Percentiles rank a stretch among this genome's conserved stretches.
phyloP scores from a whole-genome alignment of 2,888 invertebrate genomes.

The Lithophane semibrunnea region DNA sequence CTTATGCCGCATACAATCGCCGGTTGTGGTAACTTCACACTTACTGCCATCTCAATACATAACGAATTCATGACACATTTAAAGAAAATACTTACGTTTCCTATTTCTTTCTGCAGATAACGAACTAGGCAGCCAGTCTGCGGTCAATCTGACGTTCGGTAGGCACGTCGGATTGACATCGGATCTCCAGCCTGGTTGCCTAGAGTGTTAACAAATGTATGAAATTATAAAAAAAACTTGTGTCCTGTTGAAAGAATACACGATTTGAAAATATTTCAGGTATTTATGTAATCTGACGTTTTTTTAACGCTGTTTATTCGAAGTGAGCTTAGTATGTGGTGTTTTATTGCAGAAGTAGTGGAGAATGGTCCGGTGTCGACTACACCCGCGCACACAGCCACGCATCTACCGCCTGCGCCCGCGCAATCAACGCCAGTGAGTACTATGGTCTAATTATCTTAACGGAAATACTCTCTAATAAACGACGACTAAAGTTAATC shows the following conservation, averaged over 20 bases:
- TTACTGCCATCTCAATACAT: conserved; percentile 2
- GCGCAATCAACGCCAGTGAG: conserved; percentile 79
- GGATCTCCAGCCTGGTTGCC: conserved; percentile 54
- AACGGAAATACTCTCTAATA: not conserved
- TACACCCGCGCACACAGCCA: conserved; percentile 76
- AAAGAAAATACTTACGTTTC: conserved; percentile 44
- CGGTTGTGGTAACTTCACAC: conserved; percentile 7
- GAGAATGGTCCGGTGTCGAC: conserved; percentile 89
- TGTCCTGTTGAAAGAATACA: conserved; percentile 49
- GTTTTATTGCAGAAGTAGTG: conserved; percentile 85
- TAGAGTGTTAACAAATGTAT: conserved; percentile 43
- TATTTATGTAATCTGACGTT: conserved; percentile 53
- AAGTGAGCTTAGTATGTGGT: conserved; percentile 13
- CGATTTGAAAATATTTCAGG: conserved; percentile 52
- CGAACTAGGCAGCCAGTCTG: conserved; percentile 58
- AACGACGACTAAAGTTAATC: not conserved
- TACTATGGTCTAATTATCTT: conserved; percentile 29
- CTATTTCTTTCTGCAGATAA: conserved; percentile 56
- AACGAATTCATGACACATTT: conserved; percentile 6
- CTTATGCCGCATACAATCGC: not conserved
- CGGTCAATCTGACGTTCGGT: conserved; percentile 49
- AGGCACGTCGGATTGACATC: conserved; percentile 54
- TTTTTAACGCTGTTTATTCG: conserved; percentile 10
- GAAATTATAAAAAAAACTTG: conserved; percentile 41
- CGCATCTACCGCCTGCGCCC: conserved; percentile 77